Evolutionary conservation across 2,797 vertebrate genomes (phyloP).

Genomic region (Caiman crocodilus): DNA sequence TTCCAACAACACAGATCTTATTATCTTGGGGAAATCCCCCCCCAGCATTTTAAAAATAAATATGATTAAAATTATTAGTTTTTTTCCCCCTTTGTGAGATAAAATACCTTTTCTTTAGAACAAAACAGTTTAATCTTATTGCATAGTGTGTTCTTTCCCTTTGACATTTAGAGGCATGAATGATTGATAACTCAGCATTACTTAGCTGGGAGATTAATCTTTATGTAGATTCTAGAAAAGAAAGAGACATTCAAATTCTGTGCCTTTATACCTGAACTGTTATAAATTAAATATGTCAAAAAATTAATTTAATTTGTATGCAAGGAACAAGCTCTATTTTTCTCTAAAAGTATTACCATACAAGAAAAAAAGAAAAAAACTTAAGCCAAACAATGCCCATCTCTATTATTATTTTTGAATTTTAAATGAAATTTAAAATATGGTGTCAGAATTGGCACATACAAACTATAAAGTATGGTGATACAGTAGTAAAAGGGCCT

Average conservation of each 20-base stretch:
- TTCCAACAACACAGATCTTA: neutral
- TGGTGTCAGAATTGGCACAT: too few species aligned
- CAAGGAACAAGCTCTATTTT: slow-evolving; percentile 48
- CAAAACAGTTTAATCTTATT: slow-evolving; percentile 32
- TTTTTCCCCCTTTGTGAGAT: slow-evolving; percentile 2
- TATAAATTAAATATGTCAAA: slow-evolving; percentile 70
- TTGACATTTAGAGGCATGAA: slow-evolving; percentile 69
- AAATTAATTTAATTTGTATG: slow-evolving; percentile 72
- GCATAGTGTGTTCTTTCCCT: slow-evolving; percentile 44
- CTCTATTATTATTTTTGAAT: neutral
- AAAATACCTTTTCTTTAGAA: slow-evolving; percentile 16
- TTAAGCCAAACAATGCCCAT: neutral
- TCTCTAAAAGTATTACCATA: slow-evolving; percentile 55
- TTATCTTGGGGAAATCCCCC: neutral
- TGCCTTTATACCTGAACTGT: slow-evolving; percentile 51
- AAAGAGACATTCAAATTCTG: slow-evolving; percentile 67
- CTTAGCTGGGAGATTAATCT: slow-evolving; percentile 73
- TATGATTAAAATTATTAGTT: neutral
- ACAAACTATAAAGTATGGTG: too few species aligned
- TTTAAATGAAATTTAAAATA: too few species aligned
- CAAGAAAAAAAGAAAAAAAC: neutral
- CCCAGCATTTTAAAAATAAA: slow-evolving; percentile 19
- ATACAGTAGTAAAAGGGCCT: too few species aligned
- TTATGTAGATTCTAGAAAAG: slow-evolving; percentile 64
- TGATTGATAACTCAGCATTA: slow-evolving; percentile 73